Conservation (phyloP, 2,113 vertebrate genomes). For the Callospermophilus lateralis region DNA sequence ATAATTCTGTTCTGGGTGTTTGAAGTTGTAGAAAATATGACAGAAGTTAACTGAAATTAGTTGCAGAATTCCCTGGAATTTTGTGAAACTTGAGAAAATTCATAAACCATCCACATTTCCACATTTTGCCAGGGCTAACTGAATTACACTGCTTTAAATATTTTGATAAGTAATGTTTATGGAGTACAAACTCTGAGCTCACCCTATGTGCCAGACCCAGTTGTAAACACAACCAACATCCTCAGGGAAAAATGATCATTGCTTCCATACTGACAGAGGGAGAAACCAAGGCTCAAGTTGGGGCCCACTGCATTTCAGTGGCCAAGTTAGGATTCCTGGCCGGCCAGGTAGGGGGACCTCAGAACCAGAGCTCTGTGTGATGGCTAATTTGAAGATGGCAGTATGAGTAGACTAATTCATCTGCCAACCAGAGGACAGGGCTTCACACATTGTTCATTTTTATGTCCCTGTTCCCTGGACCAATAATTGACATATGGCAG, state of each 20-base stretch:
- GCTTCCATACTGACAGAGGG: background rate
- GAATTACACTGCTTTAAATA: background rate
- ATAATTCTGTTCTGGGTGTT: background rate
- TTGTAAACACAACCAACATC: background rate
- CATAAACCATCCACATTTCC: background rate
- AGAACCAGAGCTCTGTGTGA: background rate
- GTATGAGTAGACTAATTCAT: accelerated
- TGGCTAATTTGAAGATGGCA: background rate
- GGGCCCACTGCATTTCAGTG: background rate
- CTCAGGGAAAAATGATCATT: background rate
- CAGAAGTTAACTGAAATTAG: background rate
- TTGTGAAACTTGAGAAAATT: background rate
- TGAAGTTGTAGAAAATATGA: background rate
- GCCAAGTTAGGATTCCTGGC: background rate
- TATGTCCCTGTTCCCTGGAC: accelerated
- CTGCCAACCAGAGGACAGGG: background rate
- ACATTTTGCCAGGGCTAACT: background rate
- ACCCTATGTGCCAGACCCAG: background rate
- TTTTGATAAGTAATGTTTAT: background rate
- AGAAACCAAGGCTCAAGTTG: background rate
- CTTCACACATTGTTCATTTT: background rate
- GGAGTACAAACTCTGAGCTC: background rate
- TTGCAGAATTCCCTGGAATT: background rate
- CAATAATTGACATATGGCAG: too few species aligned
- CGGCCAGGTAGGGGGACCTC: background rate